phyloP scores from a whole-genome alignment of 2,113 vertebrate species.

The Pteruthius melanotis region DNA sequence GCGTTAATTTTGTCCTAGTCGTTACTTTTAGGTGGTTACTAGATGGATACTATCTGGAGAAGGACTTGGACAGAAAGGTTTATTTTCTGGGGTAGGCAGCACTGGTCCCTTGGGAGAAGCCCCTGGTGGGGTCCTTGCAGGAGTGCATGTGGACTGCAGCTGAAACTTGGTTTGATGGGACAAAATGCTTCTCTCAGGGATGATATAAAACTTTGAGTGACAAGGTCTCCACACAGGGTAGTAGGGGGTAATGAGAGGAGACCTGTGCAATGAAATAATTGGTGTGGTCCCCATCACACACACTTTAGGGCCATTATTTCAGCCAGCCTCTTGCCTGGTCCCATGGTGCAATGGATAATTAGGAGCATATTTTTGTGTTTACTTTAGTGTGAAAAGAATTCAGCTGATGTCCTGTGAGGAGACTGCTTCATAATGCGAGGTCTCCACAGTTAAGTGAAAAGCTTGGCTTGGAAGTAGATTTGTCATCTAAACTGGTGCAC shows the following conservation, averaged over 20 bases:
- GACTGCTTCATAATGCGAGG: neutral
- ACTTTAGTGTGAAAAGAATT: neutral
- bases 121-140: fast-evolving
- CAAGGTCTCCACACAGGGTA: neutral
- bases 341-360: neutral
- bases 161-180: neutral
- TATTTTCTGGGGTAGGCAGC: neutral
- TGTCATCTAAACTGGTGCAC: fast-evolving
- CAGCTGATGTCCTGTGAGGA: neutral
- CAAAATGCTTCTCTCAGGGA: neutral
- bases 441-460: neutral
- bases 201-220: neutral
- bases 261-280: neutral
- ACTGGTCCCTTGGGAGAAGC: neutral
- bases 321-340: neutral
- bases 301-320: neutral
- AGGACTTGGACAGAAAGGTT: neutral
- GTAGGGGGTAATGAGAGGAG: neutral
- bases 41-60: neutral
- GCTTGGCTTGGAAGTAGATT: neutral
- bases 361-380: neutral
- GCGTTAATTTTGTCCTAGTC: neutral
- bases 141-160: neutral
- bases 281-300: neutral
- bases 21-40: neutral